Conservation (phyloP, 2,888 invertebrate genomes). For the Epirrhoe alternata region DNA sequence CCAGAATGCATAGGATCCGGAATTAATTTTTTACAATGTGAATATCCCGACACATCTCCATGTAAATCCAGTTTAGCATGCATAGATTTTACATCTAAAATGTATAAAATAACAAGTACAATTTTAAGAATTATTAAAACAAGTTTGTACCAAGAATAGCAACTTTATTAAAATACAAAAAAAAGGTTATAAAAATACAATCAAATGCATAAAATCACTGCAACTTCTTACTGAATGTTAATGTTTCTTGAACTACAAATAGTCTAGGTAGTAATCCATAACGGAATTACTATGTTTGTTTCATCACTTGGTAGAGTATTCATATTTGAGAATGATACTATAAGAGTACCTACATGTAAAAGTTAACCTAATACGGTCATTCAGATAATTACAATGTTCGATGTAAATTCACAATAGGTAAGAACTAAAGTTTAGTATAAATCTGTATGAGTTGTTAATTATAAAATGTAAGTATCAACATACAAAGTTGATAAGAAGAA, state of each 20-base stretch:
- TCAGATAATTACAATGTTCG: not conserved
- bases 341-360: no score
- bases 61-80: constrained; percentile 44
- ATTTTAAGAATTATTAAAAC: constrained; percentile 58
- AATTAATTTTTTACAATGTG: constrained; percentile 51
- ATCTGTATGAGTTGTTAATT: no score
- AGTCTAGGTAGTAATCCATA: constrained; percentile 69
- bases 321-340: not conserved
- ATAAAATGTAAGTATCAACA: no score
- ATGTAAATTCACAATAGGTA: not conserved
- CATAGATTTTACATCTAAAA: constrained; percentile 34
- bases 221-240: constrained; percentile 71
- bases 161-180: constrained; percentile 85
- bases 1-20: constrained; percentile 52
- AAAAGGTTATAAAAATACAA: constrained; percentile 85
- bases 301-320: constrained; percentile 43
- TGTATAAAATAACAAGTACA: constrained; percentile 20
- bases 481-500: not conserved
- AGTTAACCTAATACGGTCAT: no score
- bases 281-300: constrained; percentile 53
- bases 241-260: constrained; percentile 54
- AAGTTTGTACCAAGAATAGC: constrained; percentile 78
- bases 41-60: constrained; percentile 22
- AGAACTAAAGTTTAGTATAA: no score
- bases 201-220: constrained; percentile 84